Evolutionary conservation across 2,797 vertebrate genomes (phyloP).

Genomic region (Phataginus tricuspis): DNA sequence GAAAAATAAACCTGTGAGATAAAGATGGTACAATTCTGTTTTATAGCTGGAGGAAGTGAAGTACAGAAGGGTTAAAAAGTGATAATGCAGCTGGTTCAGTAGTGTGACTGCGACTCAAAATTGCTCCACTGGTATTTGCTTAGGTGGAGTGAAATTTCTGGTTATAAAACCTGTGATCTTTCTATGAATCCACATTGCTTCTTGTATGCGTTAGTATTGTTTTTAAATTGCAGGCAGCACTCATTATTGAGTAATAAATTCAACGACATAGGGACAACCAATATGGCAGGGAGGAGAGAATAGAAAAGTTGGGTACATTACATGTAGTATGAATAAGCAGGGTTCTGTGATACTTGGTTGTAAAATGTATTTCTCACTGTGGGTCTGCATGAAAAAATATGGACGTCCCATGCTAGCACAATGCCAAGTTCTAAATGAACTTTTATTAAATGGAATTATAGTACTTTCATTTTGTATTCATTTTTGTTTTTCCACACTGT

Average conservation of each 20-base stretch:
- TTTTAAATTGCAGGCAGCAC: not conserved
- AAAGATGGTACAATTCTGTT: not conserved
- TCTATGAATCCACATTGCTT: not conserved
- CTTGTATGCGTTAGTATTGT: not conserved
- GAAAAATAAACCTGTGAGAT: not conserved
- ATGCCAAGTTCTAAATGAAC: slow-evolving; percentile 36
- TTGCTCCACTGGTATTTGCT: not conserved
- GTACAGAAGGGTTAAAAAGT: slow-evolving; percentile 1
- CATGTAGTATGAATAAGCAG: not conserved
- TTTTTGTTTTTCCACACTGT: slow-evolving; percentile 11
- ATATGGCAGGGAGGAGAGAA: not conserved
- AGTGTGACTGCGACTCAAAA: not conserved
- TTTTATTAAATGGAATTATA: slow-evolving; percentile 49
- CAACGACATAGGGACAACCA: not conserved
- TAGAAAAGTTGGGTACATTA: not conserved
- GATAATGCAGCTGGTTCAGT: not conserved
- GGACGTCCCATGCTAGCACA: not conserved
- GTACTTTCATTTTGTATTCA: slow-evolving; percentile 41
- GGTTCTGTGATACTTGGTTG: not conserved
- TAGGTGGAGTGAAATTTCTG: not conserved
- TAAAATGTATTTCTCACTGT: slow-evolving; percentile 28
- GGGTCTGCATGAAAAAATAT: not conserved
- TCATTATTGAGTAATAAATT: slow-evolving; percentile 29
- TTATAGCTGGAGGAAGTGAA: slow-evolving; percentile 2
- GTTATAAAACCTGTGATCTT: slow-evolving; percentile 33